These are phyloP conservation scores for Ceryle rudis DNA, from an alignment of 2,797 vertebrate genomes.

Conservation along the genomic window DNA sequence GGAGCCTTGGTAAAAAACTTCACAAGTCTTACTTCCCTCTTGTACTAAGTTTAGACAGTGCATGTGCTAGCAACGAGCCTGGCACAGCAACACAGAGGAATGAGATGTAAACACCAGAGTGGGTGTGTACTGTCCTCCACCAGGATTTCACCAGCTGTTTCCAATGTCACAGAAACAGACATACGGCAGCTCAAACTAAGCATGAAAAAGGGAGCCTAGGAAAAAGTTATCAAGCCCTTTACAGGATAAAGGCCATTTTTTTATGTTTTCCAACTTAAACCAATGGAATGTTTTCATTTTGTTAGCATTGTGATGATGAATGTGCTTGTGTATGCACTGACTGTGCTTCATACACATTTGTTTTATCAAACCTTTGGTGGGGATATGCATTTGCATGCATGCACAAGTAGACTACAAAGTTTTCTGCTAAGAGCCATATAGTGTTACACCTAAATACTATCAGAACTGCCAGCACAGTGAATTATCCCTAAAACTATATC, in stretches of 20 bases:
- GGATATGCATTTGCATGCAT: background rate
- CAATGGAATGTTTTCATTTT: background rate
- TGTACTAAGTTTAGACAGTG: background rate
- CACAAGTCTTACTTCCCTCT: background rate
- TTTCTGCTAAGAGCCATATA: background rate
- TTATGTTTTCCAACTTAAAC: background rate
- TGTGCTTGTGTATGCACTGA: no score
- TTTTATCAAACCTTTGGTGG: background rate
- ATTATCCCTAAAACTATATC: background rate
- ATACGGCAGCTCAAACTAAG: background rate
- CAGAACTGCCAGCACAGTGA: background rate
- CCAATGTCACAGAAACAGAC: background rate
- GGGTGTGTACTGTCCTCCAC: background rate
- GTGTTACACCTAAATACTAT: background rate
- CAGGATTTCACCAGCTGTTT: background rate
- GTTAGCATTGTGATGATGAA: background rate
- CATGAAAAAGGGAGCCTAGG: background rate
- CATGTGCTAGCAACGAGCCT: background rate
- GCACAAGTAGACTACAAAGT: background rate
- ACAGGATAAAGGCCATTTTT: background rate
- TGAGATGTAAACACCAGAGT: background rate
- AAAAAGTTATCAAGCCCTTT: background rate
- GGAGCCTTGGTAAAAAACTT: background rate
- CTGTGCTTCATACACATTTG: background rate
- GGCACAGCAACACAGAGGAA: background rate